A percentile compares a stretch with the other conserved stretches of the same genome.
These are phyloP conservation scores for Neolamprologus hecqui DNA, from an alignment of 2,113 vertebrate genomes.

Conservation along the genomic window DNA sequence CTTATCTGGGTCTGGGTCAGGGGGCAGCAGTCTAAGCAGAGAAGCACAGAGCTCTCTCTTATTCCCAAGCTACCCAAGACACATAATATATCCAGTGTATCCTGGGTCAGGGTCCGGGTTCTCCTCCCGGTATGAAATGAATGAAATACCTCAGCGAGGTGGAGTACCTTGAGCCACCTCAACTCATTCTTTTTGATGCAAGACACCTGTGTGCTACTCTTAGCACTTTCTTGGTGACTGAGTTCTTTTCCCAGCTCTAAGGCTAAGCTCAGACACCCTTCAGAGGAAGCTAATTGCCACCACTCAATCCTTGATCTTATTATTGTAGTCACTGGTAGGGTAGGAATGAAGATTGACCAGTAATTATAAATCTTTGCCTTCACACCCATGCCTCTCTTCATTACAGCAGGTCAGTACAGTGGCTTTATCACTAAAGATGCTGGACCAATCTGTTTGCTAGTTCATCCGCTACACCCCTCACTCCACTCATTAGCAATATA, in stretches of 20 bases:
- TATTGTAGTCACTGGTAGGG: background rate
- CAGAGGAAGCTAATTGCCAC: background rate
- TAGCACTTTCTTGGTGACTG: background rate
- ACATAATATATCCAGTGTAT: background rate
- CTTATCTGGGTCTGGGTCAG: background rate
- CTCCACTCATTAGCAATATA: background rate
- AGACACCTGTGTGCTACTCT: background rate
- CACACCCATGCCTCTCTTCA: background rate
- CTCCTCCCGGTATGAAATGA: background rate
- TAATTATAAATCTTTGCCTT: background rate
- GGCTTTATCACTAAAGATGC: background rate
- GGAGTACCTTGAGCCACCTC: background rate
- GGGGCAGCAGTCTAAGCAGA: background rate
- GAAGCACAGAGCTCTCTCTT: background rate
- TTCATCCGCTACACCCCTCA: accelerated
- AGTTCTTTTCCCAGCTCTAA: background rate
- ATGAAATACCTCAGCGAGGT: background rate
- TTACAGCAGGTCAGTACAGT: background rate
- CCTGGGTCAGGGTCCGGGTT: background rate
- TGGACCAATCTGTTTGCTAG: background rate
- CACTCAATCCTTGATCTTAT: background rate
- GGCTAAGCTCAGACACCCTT: background rate
- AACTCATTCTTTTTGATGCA: background rate
- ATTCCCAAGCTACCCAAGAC: background rate
- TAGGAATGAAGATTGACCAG: background rate